Conservation (phyloP, 2,113 vertebrate genomes). For the Patagioenas fasciata region DNA sequence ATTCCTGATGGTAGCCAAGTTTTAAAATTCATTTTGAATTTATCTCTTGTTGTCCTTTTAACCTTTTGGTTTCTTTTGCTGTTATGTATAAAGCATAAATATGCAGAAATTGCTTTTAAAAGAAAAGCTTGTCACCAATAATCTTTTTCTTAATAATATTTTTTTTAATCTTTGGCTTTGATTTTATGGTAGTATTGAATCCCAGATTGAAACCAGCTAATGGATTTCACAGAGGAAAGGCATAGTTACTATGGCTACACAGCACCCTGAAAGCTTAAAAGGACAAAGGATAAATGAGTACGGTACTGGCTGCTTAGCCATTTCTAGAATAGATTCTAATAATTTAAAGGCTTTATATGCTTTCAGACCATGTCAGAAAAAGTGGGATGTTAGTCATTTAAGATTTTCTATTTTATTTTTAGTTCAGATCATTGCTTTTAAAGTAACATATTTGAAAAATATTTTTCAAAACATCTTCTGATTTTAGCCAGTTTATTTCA, state of each 20-base stretch:
- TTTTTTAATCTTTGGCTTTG: constrained; percentile 57
- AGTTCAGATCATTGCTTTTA: not conserved
- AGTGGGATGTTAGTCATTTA: not conserved
- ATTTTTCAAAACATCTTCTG: not conserved
- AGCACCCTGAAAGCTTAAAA: constrained; percentile 68
- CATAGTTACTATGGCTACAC: constrained; percentile 75
- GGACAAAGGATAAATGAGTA: constrained; percentile 71
- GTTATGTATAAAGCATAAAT: not conserved
- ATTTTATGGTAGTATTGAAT: constrained; percentile 57
- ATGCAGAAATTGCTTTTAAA: not conserved
- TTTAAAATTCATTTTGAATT: not conserved
- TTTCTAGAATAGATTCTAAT: constrained; percentile 59
- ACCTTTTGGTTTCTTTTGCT: constrained; percentile 5
- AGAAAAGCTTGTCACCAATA: not conserved
- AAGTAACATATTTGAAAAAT: not conserved
- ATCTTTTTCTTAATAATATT: constrained; percentile 18
- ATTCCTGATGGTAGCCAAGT: not conserved
- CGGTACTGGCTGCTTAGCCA: constrained; percentile 28
- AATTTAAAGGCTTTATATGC: constrained; percentile 26
- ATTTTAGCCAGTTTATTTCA: not conserved
- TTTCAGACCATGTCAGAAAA: not conserved
- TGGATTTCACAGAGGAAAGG: constrained; percentile 61
- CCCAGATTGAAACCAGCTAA: constrained; percentile 59
- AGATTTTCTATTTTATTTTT: not conserved
- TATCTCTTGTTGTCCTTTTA: constrained; percentile 22